phyloP scores from a whole-genome alignment of 2,797 vertebrate species.

The Pangasius djambal region DNA sequence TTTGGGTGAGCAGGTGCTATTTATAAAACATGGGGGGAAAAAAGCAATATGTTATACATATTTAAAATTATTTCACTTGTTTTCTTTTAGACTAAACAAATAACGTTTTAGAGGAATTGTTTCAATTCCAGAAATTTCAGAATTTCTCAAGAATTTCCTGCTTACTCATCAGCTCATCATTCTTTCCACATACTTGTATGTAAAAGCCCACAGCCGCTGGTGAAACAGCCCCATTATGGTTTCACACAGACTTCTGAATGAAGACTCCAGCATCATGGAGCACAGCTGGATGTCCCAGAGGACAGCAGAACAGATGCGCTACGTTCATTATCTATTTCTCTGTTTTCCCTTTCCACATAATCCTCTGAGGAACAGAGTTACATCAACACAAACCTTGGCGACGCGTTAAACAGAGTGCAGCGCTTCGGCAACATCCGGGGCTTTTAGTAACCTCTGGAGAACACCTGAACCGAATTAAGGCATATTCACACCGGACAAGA shows the following conservation, averaged over 20 bases:
- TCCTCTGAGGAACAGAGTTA: slow-evolving; percentile 52
- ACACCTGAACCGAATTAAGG: slow-evolving; percentile 4
- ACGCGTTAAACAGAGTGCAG: slow-evolving; percentile 23
- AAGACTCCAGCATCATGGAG: not conserved
- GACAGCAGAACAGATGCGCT: slow-evolving; percentile 61
- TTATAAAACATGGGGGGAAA: not conserved
- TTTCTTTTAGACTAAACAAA: not conserved
- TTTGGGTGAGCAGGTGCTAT: not conserved
- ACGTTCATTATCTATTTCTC: slow-evolving; percentile 72
- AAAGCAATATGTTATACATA: not conserved
- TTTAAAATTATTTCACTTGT: not conserved
- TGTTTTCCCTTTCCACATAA: slow-evolving; percentile 33
- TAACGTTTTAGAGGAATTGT: no score
- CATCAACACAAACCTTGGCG: slow-evolving; percentile 51
- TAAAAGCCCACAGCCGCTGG: not conserved
- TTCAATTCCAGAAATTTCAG: not conserved
- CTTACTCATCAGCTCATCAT: slow-evolving; percentile 13
- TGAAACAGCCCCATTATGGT: not conserved
- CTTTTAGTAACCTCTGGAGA: slow-evolving; percentile 1
- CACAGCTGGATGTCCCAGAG: slow-evolving; percentile 15
- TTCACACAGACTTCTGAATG: not conserved
- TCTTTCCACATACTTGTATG: not conserved
- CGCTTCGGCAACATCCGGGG: slow-evolving; percentile 32
- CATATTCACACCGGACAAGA: not conserved
- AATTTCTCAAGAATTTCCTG: not conserved